These are phyloP conservation scores for Tauraco hartlaubi DNA, from an alignment of 2,797 vertebrate species.

Conservation along the genomic window DNA sequence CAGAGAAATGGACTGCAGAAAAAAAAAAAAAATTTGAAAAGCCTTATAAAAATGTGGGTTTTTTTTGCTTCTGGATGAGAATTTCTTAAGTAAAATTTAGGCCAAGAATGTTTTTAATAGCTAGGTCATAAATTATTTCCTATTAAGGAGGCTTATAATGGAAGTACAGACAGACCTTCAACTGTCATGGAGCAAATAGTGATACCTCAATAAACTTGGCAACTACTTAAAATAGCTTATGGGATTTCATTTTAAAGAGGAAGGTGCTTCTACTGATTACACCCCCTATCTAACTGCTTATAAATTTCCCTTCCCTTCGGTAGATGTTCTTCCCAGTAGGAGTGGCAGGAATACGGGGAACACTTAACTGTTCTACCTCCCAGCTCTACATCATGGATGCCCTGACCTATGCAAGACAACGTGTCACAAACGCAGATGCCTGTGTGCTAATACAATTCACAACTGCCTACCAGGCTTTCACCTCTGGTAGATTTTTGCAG, in stretches of 20 bases:
- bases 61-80: not conserved
- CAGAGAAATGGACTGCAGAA: not conserved
- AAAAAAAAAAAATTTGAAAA: not conserved
- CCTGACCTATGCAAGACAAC: not conserved
- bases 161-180: constrained; percentile 17
- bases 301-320: not conserved
- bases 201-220: not conserved
- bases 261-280: not conserved
- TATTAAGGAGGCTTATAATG: not conserved
- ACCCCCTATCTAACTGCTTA: not conserved
- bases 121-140: not conserved
- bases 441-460: not conserved
- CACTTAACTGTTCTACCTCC: not conserved
- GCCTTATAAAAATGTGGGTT: not conserved
- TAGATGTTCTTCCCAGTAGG: not conserved
- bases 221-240: not conserved
- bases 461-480: not conserved
- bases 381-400: not conserved
- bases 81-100: not conserved
- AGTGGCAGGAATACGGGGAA: not conserved
- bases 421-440: not conserved
- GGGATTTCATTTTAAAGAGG: not conserved
- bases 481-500: not conserved
- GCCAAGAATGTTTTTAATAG: constrained; percentile 2
- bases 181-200: not conserved